Conservation (phyloP, 2,113 vertebrate genomes). For the Anas platyrhynchos region DNA sequence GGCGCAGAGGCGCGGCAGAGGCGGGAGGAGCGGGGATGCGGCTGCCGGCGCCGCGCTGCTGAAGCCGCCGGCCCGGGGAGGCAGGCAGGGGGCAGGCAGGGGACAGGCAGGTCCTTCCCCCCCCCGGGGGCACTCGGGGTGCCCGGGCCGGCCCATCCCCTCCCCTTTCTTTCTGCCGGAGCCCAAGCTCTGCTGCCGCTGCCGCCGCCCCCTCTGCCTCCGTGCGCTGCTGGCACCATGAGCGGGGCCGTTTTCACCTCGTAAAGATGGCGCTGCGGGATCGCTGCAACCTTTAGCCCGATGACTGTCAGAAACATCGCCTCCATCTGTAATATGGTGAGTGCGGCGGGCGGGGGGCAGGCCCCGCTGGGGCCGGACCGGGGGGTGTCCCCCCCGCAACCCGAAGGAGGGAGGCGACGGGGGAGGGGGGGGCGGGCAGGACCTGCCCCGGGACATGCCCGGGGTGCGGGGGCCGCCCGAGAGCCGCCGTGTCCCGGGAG, state of each 20-base stretch:
- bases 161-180: not conserved
- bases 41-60: not conserved
- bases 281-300: conserved; percentile 91
- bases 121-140: not conserved
- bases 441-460: not conserved
- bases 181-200: not conserved
- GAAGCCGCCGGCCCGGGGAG: not conserved
- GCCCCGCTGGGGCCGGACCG: not conserved
- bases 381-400: not conserved
- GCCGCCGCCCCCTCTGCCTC: conserved; percentile 23
- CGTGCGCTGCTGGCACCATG: conserved; percentile 77
- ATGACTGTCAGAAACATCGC: conserved; percentile 99
- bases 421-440: not conserved
- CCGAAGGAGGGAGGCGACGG: not conserved
- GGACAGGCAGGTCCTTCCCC: not conserved
- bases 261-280: conserved; percentile 92
- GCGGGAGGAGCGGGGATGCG: conserved; percentile 9
- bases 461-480: not conserved
- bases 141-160: too few species aligned
- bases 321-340: conserved; percentile 99
- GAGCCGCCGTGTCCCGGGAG: not conserved
- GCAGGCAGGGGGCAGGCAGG: too few species aligned
- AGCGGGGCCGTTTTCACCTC: conserved; percentile 75
- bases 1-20: conserved; percentile 55
- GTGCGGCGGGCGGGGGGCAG: conserved; percentile 65